Base-by-base conservation (phyloP, 2,888 invertebrate species). In the Lasioglossum villosulum region DNA sequence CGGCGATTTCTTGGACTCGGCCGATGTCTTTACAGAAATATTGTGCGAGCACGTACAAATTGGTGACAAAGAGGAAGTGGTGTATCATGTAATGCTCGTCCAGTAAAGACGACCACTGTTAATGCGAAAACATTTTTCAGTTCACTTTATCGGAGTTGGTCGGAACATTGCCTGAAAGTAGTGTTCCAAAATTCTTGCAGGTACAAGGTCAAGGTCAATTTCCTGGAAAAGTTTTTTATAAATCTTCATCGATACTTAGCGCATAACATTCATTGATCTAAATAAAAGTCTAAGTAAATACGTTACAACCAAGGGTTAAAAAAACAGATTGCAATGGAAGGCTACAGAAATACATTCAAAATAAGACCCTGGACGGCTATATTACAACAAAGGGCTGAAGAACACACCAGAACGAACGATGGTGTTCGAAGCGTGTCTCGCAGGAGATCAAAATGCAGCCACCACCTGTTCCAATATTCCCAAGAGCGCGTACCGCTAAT, bases 401-500 rank as follows among this genome's bases (percentile, higher is more conserved):
- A 1, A 52, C n/a, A 10, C 10, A n/a, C 3, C 23, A 10, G 8
- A n/a, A n/a, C 6, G 48, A 19, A 19, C n/a, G 23, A 52, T 3
- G 23, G 23, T 52, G 23, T 52, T 52, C 23, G 48, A 52, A 52
- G 48, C 48, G 48, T 52, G 48, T 52, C 48, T 71, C 4, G 48
- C 14, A 23, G 16, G 19, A 45, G 45, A 10, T 66, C 34, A 66
- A 30, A 66, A 19, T 34, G 8, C 34, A 34, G 34, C 10, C 59
- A 27, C 27, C 66, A 23, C 34, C 66, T 66, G 66, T 34, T 66
- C 34, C 34, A 34, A 66, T 66, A 66, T 66, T 34, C 66, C 34
- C 19, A 23, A 8, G 34, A 66, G 66, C 34, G 19, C 6, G 59
- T 27, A 75, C 70, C 45, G 70, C 80, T 75, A 88, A 90, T 86